Conservation (phyloP, 2,113 vertebrate species). For the Myotis brandtii region DNA sequence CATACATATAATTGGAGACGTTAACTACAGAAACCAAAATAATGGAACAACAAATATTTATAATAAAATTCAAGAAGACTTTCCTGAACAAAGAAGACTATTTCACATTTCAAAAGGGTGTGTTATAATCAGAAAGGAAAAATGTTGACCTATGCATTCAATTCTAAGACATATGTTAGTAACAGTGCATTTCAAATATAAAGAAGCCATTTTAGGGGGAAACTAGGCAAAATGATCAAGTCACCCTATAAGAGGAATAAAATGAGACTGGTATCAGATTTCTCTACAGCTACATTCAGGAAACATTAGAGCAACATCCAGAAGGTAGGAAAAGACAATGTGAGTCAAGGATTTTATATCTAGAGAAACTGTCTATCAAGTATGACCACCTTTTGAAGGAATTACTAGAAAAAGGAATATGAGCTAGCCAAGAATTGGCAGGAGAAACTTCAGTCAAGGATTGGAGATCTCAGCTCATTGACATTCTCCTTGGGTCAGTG, state of each 20-base stretch:
- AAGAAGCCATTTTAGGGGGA: not conserved
- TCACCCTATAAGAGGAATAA: not conserved
- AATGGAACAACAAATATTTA: not conserved
- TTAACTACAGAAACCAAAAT: slow-evolving; percentile 43
- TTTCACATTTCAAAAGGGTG: not conserved
- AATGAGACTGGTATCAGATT: not conserved
- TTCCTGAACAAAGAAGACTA: not conserved
- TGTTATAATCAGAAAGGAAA: not conserved
- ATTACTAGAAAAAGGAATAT: slow-evolving; percentile 10
- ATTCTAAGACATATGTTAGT: not conserved
- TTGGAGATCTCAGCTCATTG: not conserved
- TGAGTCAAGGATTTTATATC: not conserved
- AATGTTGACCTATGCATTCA: not conserved
- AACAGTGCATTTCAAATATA: slow-evolving; percentile 29
- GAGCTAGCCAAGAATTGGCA: slow-evolving; percentile 5
- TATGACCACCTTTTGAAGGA: not conserved
- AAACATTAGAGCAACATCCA: not conserved
- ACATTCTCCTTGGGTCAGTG: not conserved
- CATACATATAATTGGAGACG: not conserved
- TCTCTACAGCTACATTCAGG: not conserved
- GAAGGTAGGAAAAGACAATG: not conserved
- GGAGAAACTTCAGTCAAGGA: not conserved
- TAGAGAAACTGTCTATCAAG: not conserved
- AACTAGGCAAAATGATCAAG: slow-evolving; percentile 14
- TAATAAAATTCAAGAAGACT: not conserved